Evolutionary conservation across 2,797 vertebrate species (phyloP).

Genomic region (Trachurus trachurus): DNA sequence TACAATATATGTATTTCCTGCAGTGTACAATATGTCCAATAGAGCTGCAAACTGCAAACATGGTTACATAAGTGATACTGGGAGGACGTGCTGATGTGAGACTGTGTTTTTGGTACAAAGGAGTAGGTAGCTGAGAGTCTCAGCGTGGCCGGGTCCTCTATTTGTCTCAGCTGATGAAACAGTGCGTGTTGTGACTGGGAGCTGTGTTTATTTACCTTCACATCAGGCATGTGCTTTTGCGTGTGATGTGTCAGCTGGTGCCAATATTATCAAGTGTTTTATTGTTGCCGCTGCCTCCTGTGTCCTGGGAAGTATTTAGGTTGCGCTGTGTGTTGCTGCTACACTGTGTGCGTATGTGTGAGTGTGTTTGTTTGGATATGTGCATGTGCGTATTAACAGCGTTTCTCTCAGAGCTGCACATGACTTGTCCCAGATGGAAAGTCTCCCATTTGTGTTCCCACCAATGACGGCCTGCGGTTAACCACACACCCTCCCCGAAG

Average conservation of each 20-base stretch:
- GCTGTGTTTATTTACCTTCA: conserved; percentile 65
- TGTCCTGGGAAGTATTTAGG: conserved; percentile 61
- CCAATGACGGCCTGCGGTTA: conserved; percentile 71
- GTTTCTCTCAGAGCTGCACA: conserved; percentile 45
- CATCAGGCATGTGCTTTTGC: conserved; percentile 57
- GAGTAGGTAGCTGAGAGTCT: conserved; percentile 47
- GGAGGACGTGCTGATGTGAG: conserved; percentile 22
- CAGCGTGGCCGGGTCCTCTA: conserved; percentile 26
- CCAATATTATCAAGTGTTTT: conserved; percentile 50
- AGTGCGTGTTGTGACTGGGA: conserved; percentile 52
- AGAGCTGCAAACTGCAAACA: not conserved
- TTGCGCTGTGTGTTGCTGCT: conserved; percentile 17
- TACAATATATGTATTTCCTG: too few species aligned
- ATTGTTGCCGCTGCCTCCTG: conserved; percentile 38
- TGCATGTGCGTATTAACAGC: not conserved
- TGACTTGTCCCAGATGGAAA: conserved; percentile 64
- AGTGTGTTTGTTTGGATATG: not conserved
- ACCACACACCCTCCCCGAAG: conserved; percentile 73
- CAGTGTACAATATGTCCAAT: not conserved
- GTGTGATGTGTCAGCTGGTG: conserved; percentile 67
- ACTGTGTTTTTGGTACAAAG: conserved; percentile 43
- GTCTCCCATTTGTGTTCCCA: conserved; percentile 40
- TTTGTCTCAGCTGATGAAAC: conserved; percentile 69
- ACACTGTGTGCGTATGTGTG: conserved; percentile 6
- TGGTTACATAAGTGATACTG: conserved; percentile 27